Evolutionary conservation across 2,797 vertebrate species (phyloP).

Genomic region (Lacerta agilis): DNA sequence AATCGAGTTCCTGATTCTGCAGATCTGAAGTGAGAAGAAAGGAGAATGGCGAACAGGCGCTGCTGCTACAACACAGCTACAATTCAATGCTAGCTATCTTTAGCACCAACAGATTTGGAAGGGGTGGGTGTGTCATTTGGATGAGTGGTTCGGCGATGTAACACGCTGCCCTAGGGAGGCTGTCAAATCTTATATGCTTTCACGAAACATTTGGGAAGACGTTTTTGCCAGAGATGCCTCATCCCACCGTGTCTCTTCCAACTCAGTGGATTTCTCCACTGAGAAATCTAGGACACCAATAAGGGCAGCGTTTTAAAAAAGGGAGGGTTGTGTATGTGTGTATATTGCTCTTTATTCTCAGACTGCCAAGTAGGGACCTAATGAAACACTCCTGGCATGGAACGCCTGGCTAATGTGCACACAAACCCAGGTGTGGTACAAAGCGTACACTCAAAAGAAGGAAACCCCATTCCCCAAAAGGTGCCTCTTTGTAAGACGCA

Average conservation of each 20-base stretch:
- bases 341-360: not conserved
- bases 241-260: not conserved
- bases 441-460: not conserved
- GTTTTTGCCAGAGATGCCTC: not conserved
- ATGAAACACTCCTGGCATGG: not conserved
- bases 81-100: not conserved
- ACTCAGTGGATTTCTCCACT: not conserved
- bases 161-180: not conserved
- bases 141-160: not conserved
- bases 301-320: not conserved
- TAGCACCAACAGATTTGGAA: not conserved
- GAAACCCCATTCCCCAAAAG: not conserved
- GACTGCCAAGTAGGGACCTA: not conserved
- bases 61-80: not conserved
- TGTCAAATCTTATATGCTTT: constrained; percentile 19
- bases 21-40: not conserved
- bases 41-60: not conserved
- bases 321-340: too few species aligned
- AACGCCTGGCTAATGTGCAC: not conserved
- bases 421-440: not conserved
- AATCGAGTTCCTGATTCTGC: not conserved
- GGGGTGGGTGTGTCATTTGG: not conserved
- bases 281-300: not conserved
- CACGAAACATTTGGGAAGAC: not conserved
- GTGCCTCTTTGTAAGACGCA: too few species aligned